Base-by-base conservation (phyloP, 2,113 vertebrate genomes). In the Ifrita kowaldi region DNA sequence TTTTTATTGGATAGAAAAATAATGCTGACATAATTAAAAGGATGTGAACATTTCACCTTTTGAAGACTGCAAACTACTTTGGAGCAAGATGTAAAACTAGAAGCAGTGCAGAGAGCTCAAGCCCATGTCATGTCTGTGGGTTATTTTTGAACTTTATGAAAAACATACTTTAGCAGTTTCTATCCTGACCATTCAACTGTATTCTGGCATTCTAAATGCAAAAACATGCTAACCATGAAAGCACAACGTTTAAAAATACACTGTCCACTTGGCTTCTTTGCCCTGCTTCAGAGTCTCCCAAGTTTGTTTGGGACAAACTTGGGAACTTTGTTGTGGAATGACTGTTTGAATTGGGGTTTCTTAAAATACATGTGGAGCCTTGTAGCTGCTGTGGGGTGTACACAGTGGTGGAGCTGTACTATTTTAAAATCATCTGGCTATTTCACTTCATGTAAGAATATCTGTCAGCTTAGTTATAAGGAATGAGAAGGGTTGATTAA, bases 141-240 rank as follows among this genome's bases (percentile, higher is more conserved):
- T 97, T 98, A 96, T 98, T 98, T 97, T 97, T 97, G 93, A 97
- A 94, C 88, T 96, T 97, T 89, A 98, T 97, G 97, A 97, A 97
- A 98, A 98, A 97, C 97, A 98, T 84, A 94, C 90, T 96, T 96
- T 64, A 84, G 87, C 90, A 95, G 53, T 76, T 84, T 95, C 68
- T 92, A 83, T 97, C 94, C 91, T 96, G 92, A 97, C 93, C 91
- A 90, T 97, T 90, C 76, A 83, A 41, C 87, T 69, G 10, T 91
- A 71, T 94, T 97, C 88, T 97, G 96, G 97, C 88, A 95, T 97
- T 94, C 96, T 94, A 89, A 97, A 96, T 94, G 96, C 89, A 97
- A 97, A 97, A 98, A 94, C 94, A 97, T 92, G 87, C 95, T 95
- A 97, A 97, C 94, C 95, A 95, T 96, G 94, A 96, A 98, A 98